phyloP scores from a whole-genome alignment of 2,888 invertebrate species.

The Ptychoptera albimana region DNA sequence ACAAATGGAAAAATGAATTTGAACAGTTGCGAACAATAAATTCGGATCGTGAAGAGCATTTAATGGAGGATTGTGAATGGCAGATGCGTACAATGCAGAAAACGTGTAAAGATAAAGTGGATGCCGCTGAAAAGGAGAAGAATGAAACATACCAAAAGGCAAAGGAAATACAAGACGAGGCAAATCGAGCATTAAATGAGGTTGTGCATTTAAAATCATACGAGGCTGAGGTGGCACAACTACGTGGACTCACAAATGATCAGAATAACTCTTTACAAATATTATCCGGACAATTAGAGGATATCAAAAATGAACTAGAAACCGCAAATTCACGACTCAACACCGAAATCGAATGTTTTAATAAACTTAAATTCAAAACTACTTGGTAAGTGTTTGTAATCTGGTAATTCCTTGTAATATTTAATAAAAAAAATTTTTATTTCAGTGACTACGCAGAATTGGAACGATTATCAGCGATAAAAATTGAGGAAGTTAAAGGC shows the following conservation, averaged over 20 bases:
- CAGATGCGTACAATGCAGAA: conserved; percentile 62
- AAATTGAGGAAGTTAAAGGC: conserved; percentile 35
- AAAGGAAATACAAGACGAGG: conserved; percentile 17
- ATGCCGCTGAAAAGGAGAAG: conserved; percentile 42
- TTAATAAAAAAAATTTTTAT: too few species aligned
- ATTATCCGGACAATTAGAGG: conserved; percentile 37
- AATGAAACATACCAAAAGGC: conserved; percentile 34
- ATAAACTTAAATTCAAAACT: conserved; percentile 28
- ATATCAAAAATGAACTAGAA: conserved; percentile 35
- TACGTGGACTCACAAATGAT: conserved; percentile 38
- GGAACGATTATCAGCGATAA: conserved; percentile 31
- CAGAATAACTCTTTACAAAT: conserved; percentile 36
- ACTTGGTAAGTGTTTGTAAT: conserved; percentile 28
- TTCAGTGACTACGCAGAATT: background rate
- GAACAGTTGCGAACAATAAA: conserved; percentile 45
- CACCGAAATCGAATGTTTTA: conserved; percentile 32
- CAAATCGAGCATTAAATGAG: conserved; percentile 21
- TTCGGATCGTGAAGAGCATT: conserved; percentile 50
- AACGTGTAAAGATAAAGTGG: conserved; percentile 43
- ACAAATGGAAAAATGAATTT: conserved; percentile 45
- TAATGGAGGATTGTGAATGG: conserved; percentile 72
- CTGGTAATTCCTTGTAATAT: too few species aligned
- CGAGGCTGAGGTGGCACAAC: conserved; percentile 38
- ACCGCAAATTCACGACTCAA: conserved; percentile 35
- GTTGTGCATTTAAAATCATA: conserved; percentile 36